Evolutionary conservation across 1,140 invertebrate genomes (phyloP), one percentile per base, ranked within the genome.

Genomic region (Hetaerina americana): DNA sequence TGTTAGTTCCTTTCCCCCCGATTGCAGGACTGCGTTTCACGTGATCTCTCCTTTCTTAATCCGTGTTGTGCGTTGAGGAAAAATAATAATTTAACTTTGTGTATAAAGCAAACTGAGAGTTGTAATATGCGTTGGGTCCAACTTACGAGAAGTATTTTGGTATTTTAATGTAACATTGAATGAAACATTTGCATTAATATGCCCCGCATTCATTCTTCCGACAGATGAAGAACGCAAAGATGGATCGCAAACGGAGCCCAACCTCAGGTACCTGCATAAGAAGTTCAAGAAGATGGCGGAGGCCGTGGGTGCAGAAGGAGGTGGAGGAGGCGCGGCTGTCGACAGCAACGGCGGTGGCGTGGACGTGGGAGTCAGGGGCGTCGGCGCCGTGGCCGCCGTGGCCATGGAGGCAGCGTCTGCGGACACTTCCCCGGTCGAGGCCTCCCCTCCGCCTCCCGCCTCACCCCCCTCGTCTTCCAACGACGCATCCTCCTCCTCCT

Each of bases 211-310:
- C 40, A 18, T 57, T 57, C 15, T 5, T 57, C 40, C 40, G 2
- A n/a, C 40, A 57, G 40, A 57, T 57, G 40, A 12, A 3, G 40
- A 57, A 57, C 40, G 40, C 40, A 57, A 57, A 57, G 40, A 57
- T 57, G 40, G 40, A 57, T 57, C 40, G 15, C 40, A 57, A n/a
- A 18, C 40, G 24, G 26, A 28, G 68, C 25, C 72, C 25, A n/a
- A 71, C 49, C 70, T 71, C 69, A 91, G 89, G 77, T 95, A 95
- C 83, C 84, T 92, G 81, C 92, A 95, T 79, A 95, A 95, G 79
- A 95, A 94, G 80, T 95, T 95, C 80, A 94, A 95, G 81, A 93
- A 93, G 79, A 87, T 75, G 67, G 77, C 75, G 25, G 25, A 57
- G 40, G 40, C 40, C 15, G 40, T 57, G 40, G 40, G 40, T 57